Base-by-base conservation (phyloP, 2,888 invertebrate species). In the Dicycla oo region DNA sequence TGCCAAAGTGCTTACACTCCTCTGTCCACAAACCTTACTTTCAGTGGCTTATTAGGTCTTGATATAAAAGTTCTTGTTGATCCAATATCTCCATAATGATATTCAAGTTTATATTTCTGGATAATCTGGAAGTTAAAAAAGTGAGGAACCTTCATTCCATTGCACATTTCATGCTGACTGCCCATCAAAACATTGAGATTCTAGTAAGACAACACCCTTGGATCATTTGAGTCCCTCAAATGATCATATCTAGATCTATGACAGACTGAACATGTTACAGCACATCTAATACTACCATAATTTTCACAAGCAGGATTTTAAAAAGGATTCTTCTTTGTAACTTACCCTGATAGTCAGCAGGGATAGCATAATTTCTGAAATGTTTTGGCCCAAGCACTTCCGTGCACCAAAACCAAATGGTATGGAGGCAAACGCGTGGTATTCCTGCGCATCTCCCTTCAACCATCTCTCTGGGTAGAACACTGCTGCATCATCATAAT, bases 381-480 rank as follows among this genome's bases (percentile, higher is more conserved):
- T 92, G 79, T 96, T 96, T 86, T 96, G 97, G 0, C 97, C 97
- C 43, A 97, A 84, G 79, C 97, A 97, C 69, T 97, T 96, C 73
- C 97, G 96, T 1, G 96, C 92, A 5, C 97, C 97, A 84, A 96
- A 95, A 0, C 97, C 97, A 86, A 97, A 97, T 0, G 97, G 97
- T 78, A 97, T 94, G 1, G 96, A 97, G 38, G 97, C 97, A 84
- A 97, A 97, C 0, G 95, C 91, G 69, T 96, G 96, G 73, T 94
- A 93, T 20, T 96, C 92, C 38, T 92, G 88, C 0, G 91, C 78
- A 18, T 95, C 95, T 0, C 88, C 67, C 23, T 90, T 90, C 23
- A 97, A 85, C 97, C 97, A 97, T 72, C 97, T 93, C 81, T 97
- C 97, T 0, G 97, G 97, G 76, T 93, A 91, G 84, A 97, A 97